These are phyloP conservation scores for Hemichromis elongatus DNA, from an alignment of 2,113 vertebrate genomes.

Conservation along the genomic window DNA sequence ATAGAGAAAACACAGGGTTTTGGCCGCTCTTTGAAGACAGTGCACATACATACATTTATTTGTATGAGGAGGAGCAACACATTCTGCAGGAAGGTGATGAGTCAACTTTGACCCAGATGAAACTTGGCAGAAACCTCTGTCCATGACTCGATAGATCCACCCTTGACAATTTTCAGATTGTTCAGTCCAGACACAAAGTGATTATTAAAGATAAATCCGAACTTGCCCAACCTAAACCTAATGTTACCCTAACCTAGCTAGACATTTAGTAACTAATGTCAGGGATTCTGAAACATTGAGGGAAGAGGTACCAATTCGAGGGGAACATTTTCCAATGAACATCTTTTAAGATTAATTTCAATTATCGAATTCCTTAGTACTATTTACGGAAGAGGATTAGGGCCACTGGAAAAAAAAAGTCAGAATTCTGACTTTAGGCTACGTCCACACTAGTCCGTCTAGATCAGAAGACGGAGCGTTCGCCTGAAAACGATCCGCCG, in stretches of 20 bases:
- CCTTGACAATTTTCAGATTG: not conserved
- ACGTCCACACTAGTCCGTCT: too few species aligned
- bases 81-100: constrained; percentile 59
- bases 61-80: constrained; percentile 25
- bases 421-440: too few species aligned
- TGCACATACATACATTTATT: not conserved
- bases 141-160: not conserved
- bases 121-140: constrained; percentile 1
- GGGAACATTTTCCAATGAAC: not conserved
- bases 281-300: not conserved
- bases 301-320: not conserved
- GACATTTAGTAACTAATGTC: not conserved
- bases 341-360: not conserved
- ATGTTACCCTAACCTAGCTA: not conserved
- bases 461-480: too few species aligned
- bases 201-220: not conserved
- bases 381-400: too few species aligned
- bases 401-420: too few species aligned
- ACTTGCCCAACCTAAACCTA: not conserved
- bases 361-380: not conserved
- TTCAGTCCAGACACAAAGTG: not conserved
- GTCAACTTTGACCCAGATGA: constrained; percentile 36
- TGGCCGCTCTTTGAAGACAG: not conserved
- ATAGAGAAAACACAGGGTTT: not conserved
- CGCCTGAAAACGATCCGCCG: too few species aligned